Conservation (phyloP, 1,140 invertebrate species). For the Drosophila bifasciata region DNA sequence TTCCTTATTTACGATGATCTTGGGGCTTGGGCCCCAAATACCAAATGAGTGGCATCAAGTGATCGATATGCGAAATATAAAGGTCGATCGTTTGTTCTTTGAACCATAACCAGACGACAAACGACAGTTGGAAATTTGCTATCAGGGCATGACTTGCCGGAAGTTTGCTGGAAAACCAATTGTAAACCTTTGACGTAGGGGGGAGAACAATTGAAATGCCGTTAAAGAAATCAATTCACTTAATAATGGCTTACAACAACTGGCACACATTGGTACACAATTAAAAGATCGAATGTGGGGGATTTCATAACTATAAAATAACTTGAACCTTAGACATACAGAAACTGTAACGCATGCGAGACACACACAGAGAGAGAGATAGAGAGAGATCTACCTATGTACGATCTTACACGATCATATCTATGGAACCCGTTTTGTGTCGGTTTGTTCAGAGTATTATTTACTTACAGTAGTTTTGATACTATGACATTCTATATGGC, state of each 20-base stretch:
- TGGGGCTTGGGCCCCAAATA: not conserved
- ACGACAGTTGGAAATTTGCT: conserved; percentile 10
- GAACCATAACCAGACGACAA: not conserved
- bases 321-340: too few species aligned
- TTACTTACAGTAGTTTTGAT: conserved; percentile 6
- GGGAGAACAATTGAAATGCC: conserved; percentile 1
- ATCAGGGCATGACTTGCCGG: conserved; percentile 11
- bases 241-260: conserved; percentile 6
- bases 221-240: conserved; percentile 3
- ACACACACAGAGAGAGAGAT: too few species aligned
- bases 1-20: conserved; percentile 33
- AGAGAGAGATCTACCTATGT: too few species aligned
- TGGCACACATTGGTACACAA: conserved; percentile 4
- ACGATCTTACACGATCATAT: not conserved
- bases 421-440: conserved; percentile 18
- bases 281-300: not conserved
- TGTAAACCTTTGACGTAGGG: conserved; percentile 6
- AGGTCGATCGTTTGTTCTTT: conserved; percentile 18
- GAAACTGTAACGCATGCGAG: too few species aligned
- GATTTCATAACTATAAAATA: too few species aligned
- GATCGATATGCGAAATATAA: not conserved
- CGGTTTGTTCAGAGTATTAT: too few species aligned
- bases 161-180: conserved; percentile 10
- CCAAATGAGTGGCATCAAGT: not conserved
- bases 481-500: conserved; percentile 22